Evolutionary conservation across 2,797 vertebrate genomes (phyloP).

Genomic region (Sardinella longiceps): DNA sequence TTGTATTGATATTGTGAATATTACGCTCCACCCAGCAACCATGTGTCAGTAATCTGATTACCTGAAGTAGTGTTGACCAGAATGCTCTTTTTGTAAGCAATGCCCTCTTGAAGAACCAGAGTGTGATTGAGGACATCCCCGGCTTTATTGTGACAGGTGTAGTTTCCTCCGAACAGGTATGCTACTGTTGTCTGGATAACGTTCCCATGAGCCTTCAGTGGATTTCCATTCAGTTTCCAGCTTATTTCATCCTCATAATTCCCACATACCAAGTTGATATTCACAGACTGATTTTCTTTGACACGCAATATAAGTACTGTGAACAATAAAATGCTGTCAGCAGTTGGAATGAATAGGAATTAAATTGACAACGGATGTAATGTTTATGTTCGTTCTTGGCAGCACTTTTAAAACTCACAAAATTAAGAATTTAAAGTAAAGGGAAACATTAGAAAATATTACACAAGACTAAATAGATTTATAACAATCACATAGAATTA

Average conservation of each 20-base stretch:
- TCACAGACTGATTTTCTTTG: background rate
- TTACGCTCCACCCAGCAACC: too few relatives aligned
- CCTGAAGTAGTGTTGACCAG: conserved; percentile 33
- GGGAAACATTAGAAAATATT: too few relatives aligned
- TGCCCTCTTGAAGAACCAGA: conserved; percentile 64
- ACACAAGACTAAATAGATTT: too few relatives aligned
- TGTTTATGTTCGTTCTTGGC: too few relatives aligned
- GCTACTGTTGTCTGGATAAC: conserved; percentile 58
- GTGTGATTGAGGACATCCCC: conserved; percentile 74
- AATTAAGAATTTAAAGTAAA: too few relatives aligned
- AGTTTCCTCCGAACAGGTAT: conserved; percentile 73
- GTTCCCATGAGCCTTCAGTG: conserved; percentile 55
- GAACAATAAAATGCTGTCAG: background rate
- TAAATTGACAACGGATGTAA: background rate
- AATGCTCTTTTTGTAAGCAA: conserved; percentile 51
- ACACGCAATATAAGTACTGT: conserved; percentile 67
- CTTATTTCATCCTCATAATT: conserved; percentile 28
- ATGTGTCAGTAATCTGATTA: conserved; percentile 17
- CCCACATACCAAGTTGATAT: conserved; percentile 64
- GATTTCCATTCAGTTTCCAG: conserved; percentile 65
- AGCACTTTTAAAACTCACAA: too few relatives aligned
- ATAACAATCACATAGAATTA: too few relatives aligned
- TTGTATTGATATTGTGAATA: too few relatives aligned
- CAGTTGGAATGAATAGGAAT: background rate
- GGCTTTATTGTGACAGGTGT: conserved; percentile 65